Percentiles rank a stretch among this genome's conserved stretches.
These are phyloP conservation scores for Pelagia noctiluca DNA, from an alignment of 30 jellyfish, hydroid and myxozoan species.

Conservation along the genomic window DNA sequence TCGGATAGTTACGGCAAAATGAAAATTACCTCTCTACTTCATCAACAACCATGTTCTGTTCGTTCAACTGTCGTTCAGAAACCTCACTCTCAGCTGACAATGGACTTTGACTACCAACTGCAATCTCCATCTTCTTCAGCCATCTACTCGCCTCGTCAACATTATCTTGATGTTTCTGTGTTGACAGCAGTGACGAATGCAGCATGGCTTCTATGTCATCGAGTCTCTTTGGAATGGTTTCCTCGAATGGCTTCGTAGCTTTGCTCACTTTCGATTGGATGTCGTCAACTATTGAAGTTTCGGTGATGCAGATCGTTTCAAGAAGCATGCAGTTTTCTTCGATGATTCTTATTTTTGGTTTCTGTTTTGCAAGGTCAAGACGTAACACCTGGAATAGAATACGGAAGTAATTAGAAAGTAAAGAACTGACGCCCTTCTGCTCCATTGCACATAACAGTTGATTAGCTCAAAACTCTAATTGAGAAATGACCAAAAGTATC, in stretches of 20 bases:
- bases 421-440: no score
- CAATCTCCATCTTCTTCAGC: conserved; percentile 83
- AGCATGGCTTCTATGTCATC: conserved; percentile 62
- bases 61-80: conserved; percentile 74
- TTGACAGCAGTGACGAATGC: conserved; percentile 73
- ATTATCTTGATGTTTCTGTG: conserved; percentile 76
- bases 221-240: conserved; percentile 71
- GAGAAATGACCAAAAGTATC: no score
- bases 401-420: no score
- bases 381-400: conserved; percentile 30
- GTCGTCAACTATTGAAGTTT: conserved; percentile 28
- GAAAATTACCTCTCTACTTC: conserved; percentile 75
- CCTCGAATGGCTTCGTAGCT: conserved; percentile 71
- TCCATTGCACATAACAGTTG: no score
- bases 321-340: conserved; percentile 43
- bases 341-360: conserved; percentile 35
- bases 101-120: conserved; percentile 84
- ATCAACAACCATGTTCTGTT: conserved; percentile 70
- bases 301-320: not conserved
- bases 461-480: no score
- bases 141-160: conserved; percentile 82
- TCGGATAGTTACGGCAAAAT: no score
- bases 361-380: conserved; percentile 42
- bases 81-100: conserved; percentile 89
- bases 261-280: conserved; percentile 59